These are phyloP conservation scores for Copidosoma aretas DNA, from an alignment of 2,888 invertebrate genomes.

Conservation along the genomic window DNA sequence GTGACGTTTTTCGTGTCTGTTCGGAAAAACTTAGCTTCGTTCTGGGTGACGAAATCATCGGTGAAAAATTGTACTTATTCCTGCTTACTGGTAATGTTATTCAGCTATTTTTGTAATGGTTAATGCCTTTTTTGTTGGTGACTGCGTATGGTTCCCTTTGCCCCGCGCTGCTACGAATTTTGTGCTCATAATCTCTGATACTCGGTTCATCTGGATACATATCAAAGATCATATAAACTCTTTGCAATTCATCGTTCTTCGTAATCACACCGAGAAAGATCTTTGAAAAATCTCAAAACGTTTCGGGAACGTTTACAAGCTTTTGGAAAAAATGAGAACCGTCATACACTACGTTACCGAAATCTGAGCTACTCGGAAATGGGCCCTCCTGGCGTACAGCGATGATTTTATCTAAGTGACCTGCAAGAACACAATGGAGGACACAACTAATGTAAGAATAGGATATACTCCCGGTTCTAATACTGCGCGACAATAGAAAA, in stretches of 20 bases:
- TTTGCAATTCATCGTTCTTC: conserved; percentile 26
- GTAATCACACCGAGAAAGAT: conserved; percentile 47
- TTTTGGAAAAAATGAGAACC: conserved; percentile 44
- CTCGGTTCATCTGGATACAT: conserved; percentile 32
- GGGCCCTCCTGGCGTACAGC: no score
- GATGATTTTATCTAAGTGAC: no score
- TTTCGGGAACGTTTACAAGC: conserved; percentile 48
- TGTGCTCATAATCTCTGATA: conserved; percentile 36
- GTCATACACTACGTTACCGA: conserved; percentile 28
- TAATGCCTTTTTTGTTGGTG: conserved; percentile 31
- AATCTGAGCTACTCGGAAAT: no score
- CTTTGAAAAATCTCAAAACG: conserved; percentile 50
- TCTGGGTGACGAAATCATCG: conserved; percentile 32
- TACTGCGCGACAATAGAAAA: no score
- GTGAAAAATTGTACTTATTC: conserved; percentile 39
- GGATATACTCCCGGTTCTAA: no score
- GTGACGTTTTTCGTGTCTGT: conserved; percentile 3
- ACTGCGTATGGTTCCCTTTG: conserved; percentile 22
- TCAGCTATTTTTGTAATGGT: conserved; percentile 34
- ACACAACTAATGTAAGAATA: no score
- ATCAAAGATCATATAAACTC: conserved; percentile 36
- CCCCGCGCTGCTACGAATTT: conserved; percentile 8
- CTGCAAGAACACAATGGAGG: no score
- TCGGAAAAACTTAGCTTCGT: conserved; percentile 39
- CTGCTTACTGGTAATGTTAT: conserved; percentile 37